Conservation (phyloP, 1,140 invertebrate genomes). For the Anastrepha ludens region DNA sequence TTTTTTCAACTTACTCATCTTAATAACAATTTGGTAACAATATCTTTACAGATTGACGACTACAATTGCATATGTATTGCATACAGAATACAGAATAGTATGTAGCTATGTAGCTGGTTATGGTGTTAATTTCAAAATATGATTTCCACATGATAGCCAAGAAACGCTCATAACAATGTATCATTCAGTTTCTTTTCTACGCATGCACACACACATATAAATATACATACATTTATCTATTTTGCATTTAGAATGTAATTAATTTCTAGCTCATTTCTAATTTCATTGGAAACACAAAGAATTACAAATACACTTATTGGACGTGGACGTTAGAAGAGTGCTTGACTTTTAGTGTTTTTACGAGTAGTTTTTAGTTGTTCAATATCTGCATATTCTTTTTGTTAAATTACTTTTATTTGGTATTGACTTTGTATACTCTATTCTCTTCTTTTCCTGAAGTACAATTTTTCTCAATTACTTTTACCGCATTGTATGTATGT, state of each 20-base stretch:
- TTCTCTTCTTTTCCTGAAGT: neutral
- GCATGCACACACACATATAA: neutral
- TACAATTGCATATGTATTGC: neutral
- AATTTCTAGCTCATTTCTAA: conserved; percentile 11
- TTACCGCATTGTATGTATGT: neutral
- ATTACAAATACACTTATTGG: conserved; percentile 39
- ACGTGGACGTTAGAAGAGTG: conserved; percentile 50
- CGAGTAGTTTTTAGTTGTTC: neutral
- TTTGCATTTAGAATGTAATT: neutral
- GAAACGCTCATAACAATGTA: neutral
- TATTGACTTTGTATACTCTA: conserved; percentile 15
- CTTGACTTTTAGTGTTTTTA: neutral
- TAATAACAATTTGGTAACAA: conserved; percentile 5
- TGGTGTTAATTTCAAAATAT: neutral
- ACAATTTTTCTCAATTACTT: neutral
- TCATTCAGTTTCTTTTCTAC: neutral
- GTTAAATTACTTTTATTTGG: conserved; percentile 11
- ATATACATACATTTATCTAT: neutral
- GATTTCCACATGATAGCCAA: neutral
- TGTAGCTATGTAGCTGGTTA: neutral
- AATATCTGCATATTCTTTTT: neutral
- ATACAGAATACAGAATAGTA: neutral
- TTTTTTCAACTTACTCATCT: neutral
- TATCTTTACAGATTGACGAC: neutral
- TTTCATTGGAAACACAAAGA: conserved; percentile 31